phyloP scores from a whole-genome alignment of 1,140 invertebrate species.

The Macrobrachium rosenbergii region DNA sequence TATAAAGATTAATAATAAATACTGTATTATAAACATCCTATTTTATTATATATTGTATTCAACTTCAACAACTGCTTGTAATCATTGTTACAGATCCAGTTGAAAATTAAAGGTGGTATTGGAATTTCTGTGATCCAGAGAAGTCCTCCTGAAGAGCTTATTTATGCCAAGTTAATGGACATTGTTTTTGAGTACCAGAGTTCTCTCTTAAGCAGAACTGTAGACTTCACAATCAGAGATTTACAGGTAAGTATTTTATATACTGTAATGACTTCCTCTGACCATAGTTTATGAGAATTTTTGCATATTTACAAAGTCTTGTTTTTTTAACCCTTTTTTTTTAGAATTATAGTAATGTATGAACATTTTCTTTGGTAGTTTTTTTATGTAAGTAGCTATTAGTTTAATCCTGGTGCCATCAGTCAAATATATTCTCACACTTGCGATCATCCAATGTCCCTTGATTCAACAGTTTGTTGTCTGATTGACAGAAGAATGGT shows the following conservation, averaged over 20 bases:
- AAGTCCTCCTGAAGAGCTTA: slow-evolving; percentile 84
- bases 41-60: not conserved
- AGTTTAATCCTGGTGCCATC: no score
- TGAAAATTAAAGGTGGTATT: slow-evolving; percentile 78
- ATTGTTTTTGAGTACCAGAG: slow-evolving; percentile 79
- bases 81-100: slow-evolving; percentile 72
- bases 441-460: no score
- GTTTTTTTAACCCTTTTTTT: not conserved
- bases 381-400: no score
- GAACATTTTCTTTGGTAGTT: no score
- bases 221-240: slow-evolving; percentile 82
- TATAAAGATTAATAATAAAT: no score
- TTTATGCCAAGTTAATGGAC: slow-evolving; percentile 83
- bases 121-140: slow-evolving; percentile 86
- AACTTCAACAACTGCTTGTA: not conserved
- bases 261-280: no score
- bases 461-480: no score
- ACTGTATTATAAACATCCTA: no score
- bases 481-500: no score
- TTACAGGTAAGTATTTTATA: slow-evolving; percentile 79
- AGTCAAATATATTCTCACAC: no score
- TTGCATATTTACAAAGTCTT: no score
- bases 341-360: not conserved
- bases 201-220: slow-evolving; percentile 74
- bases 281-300: no score